These are phyloP conservation scores for Hypomecis punctinalis DNA, from an alignment of 2,888 invertebrate genomes.

Conservation along the genomic window DNA sequence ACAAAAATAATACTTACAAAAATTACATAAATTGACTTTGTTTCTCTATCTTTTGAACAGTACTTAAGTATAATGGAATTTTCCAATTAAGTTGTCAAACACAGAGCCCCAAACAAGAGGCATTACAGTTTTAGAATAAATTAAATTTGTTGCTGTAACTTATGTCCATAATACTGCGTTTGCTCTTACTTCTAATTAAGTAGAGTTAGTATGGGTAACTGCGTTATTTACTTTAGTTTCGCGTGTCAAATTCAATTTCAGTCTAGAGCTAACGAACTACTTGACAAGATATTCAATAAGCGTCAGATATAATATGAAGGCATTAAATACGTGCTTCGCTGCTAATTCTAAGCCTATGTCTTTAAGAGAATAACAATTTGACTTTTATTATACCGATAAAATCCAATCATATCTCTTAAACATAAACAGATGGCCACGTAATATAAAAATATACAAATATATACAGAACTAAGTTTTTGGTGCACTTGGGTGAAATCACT, in stretches of 20 bases:
- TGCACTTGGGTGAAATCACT: too few relatives aligned
- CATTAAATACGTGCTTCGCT: too few relatives aligned
- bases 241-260: not conserved
- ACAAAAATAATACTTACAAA: not conserved
- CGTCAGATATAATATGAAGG: too few relatives aligned
- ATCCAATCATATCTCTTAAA: too few relatives aligned
- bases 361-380: too few relatives aligned
- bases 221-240: not conserved
- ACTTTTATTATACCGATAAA: too few relatives aligned
- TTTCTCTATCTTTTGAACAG: constrained; percentile 3
- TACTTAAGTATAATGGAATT: constrained; percentile 3
- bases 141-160: constrained; percentile 6
- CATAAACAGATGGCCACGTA: too few relatives aligned
- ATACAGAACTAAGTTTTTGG: too few relatives aligned
- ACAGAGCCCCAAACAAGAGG: constrained; percentile 8
- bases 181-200: constrained; percentile 1
- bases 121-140: constrained; percentile 10
- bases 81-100: constrained; percentile 12
- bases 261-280: not conserved
- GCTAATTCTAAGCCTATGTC: too few relatives aligned
- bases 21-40: constrained; percentile 4
- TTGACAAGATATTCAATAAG: not conserved
- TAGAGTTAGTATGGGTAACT: not conserved
- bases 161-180: constrained; percentile 1
- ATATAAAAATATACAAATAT: too few relatives aligned